Evolutionary conservation across 2,797 vertebrate species (phyloP), one percentile per base, ranked within the genome.

Genomic region (Gastrophryne carolinensis): DNA sequence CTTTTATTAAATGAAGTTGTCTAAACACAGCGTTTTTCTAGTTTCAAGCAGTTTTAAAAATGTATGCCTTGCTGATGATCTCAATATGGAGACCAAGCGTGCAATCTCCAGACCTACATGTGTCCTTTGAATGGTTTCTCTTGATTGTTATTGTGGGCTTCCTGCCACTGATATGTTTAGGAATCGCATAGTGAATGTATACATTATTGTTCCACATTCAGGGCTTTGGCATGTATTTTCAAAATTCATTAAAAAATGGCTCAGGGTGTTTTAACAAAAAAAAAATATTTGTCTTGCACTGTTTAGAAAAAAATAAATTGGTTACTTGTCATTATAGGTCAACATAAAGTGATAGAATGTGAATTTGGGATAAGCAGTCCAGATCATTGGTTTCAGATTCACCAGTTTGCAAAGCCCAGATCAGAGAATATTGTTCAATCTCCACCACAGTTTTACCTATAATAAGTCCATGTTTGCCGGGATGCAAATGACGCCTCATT

Each of bases 61-160:
- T 84, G 81, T 80, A 79, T 82, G 84, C 83, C 61, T 83, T 76
- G 78, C 82, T 0, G 15, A 73, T 80, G 83, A 87, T 85, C 80
- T 85, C 79, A 83, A 86, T 75, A 75, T n/a, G 77, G 70, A 1
- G 24, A 35, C 69, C 63, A 72, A 29, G 75, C 13, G 75, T 50
- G 79, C 44, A 10, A 79, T 81, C 81, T 81, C 74, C 82, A 82
- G 81, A 81, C 74, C 82, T 78, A 11, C 83, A 78, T 61, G 57
- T 21, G 63, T 44, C 76, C 71, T 66, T 79, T 81, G 71, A 83
- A 79, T 65, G 73, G 21, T 44, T 78, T 68, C 81, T 78, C 50
- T 67, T 75, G 69, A 80, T 47, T 83, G 83, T 87, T 80, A 72
- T 8, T 71, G 23, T 60, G 76, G 83, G 86, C 87, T 69, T 78